Percentiles rank a stretch among this genome's conserved stretches.
phyloP scores from a whole-genome alignment of 2,888 invertebrate genomes.

The Glyphotaelius pellucidus region DNA sequence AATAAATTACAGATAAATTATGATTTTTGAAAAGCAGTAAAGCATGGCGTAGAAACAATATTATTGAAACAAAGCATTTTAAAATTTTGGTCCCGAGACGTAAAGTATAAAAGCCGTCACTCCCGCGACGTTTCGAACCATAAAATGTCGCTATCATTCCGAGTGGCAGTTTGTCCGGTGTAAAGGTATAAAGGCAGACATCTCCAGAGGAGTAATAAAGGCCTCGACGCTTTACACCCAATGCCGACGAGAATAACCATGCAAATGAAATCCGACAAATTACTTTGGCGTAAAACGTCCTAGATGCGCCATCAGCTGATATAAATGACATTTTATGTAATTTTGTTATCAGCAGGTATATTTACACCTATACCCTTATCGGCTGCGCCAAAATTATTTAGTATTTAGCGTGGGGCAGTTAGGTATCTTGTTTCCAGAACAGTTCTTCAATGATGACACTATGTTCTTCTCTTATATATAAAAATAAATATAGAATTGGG shows the following conservation, averaged over 20 bases:
- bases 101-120: not conserved
- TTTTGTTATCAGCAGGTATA: not conserved
- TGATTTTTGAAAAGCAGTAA: not conserved
- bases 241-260: not conserved
- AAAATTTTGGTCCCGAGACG: not conserved
- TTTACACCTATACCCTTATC: too few species aligned
- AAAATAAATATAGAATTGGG: too few species aligned
- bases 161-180: not conserved
- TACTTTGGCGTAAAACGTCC: not conserved
- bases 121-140: not conserved
- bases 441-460: too few species aligned
- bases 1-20: too few species aligned
- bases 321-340: not conserved
- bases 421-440: too few species aligned
- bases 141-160: not conserved
- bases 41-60: not conserved
- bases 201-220: not conserved
- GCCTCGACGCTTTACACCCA: not conserved
- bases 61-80: not conserved
- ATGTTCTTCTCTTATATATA: too few species aligned
- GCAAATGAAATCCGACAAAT: not conserved
- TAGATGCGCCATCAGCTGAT: not conserved
- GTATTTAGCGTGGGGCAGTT: too few species aligned
- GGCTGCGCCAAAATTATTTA: too few species aligned
- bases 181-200: constrained; percentile 3